phyloP scores from a whole-genome alignment of 1,140 invertebrate genomes.

The Drepana arcuata region DNA sequence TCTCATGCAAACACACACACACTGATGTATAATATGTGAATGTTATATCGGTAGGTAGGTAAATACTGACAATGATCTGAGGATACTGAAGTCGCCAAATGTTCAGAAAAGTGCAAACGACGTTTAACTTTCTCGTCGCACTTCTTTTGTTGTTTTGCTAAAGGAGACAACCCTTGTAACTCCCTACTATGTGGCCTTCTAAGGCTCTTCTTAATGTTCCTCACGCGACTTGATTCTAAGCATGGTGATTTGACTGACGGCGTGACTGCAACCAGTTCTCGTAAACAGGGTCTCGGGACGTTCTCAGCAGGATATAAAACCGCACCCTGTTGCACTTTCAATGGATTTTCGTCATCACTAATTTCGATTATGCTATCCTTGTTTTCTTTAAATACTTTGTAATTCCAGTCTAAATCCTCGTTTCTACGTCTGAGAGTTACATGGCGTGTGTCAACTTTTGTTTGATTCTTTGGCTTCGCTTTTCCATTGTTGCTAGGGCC shows the following conservation, averaged over 20 bases:
- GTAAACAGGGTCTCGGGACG: constrained; percentile 10
- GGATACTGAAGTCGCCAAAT: constrained; percentile 10
- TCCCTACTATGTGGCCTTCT: constrained; percentile 53
- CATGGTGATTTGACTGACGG: constrained; percentile 16
- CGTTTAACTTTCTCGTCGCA: constrained; percentile 23
- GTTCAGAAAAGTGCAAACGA: constrained; percentile 19
- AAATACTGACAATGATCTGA: constrained; percentile 30
- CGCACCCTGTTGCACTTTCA: constrained; percentile 9
- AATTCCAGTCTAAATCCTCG: constrained; percentile 32
- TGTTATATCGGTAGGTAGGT: no score
- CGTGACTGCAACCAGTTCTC: constrained; percentile 18
- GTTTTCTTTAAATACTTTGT: constrained; percentile 30
- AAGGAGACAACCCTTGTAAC: constrained; percentile 38
- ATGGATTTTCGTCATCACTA: constrained; percentile 27
- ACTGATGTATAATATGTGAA: no score
- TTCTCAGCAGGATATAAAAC: constrained; percentile 15
- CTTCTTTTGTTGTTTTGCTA: constrained; percentile 9
- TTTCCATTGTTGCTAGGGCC: constrained; percentile 27
- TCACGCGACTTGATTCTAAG: constrained; percentile 30
- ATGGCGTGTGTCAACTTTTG: constrained; percentile 22
- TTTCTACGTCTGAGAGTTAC: constrained; percentile 33
- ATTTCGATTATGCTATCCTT: constrained; percentile 17
- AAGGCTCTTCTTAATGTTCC: constrained; percentile 49
- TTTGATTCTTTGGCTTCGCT: constrained; percentile 7
- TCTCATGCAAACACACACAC: no score